phyloP scores from a whole-genome alignment of 2,888 invertebrate species.

The Lamellibrachia columna region DNA sequence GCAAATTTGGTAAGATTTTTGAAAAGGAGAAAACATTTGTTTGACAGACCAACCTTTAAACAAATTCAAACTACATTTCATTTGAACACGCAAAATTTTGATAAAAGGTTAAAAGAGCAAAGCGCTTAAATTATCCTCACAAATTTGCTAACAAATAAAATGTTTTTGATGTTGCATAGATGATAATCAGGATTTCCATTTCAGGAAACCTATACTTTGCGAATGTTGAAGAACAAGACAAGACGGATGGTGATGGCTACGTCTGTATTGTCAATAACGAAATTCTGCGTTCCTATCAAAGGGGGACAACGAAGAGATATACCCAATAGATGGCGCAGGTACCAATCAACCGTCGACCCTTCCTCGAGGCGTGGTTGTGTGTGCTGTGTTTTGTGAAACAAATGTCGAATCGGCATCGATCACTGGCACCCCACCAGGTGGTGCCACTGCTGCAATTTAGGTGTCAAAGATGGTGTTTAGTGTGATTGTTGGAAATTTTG shows the following conservation, averaged over 20 bases:
- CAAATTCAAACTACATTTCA: too few relatives aligned
- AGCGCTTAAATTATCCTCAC: background rate
- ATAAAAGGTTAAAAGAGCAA: background rate
- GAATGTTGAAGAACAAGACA: slow-evolving; percentile 22
- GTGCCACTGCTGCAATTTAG: background rate
- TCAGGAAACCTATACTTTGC: slow-evolving; percentile 30
- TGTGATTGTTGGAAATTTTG: background rate
- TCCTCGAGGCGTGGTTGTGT: background rate
- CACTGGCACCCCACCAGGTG: background rate
- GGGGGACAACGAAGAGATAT: background rate
- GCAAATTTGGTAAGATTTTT: too few relatives aligned
- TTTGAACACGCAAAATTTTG: too few relatives aligned
- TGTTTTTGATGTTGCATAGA: background rate
- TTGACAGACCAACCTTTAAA: too few relatives aligned
- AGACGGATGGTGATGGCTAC: background rate
- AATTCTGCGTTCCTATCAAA: background rate
- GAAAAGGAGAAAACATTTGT: too few relatives aligned
- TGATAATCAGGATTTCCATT: slow-evolving; percentile 16
- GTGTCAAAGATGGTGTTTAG: background rate
- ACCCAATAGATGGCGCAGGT: background rate
- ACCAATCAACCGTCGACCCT: background rate
- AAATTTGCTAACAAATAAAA: background rate
- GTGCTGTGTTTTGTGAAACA: background rate
- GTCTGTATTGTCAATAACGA: slow-evolving; percentile 18
- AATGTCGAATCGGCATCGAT: slow-evolving; percentile 12